These are phyloP conservation scores for Gasterosteus aculeatus DNA, from an alignment of 2,113 vertebrate species.

Conservation along the genomic window DNA sequence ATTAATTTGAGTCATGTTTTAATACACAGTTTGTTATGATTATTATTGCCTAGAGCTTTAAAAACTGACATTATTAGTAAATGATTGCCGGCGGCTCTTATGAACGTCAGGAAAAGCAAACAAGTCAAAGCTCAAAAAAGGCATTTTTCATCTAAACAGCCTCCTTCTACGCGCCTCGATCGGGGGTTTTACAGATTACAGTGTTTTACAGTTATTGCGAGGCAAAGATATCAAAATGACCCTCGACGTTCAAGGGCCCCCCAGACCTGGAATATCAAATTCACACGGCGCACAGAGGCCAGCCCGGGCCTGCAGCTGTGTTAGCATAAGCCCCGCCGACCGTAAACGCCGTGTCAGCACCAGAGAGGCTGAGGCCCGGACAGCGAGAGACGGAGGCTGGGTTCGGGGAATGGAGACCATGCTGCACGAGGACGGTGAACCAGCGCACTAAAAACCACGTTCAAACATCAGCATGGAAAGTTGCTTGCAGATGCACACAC, in stretches of 20 bases:
- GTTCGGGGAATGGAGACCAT: constrained; percentile 60
- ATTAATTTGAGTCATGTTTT: not conserved
- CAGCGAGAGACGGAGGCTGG: not conserved
- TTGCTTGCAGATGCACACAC: constrained; percentile 14
- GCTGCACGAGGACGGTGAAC: constrained; percentile 30
- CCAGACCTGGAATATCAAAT: constrained; percentile 15
- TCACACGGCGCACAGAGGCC: constrained; percentile 34
- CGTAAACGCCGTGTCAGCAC: constrained; percentile 69
- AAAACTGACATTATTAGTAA: not conserved
- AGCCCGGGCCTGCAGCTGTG: constrained; percentile 67
- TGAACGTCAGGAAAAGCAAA: not conserved
- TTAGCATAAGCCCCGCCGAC: constrained; percentile 66
- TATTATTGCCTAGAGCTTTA: not conserved
- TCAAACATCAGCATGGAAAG: constrained; percentile 45
- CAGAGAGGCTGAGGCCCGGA: constrained; percentile 22
- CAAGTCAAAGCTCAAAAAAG: not conserved
- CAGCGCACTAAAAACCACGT: constrained; percentile 41
- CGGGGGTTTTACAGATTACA: not conserved
- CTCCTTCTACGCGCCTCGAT: not conserved
- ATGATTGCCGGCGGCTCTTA: not conserved
- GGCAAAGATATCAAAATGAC: no score
- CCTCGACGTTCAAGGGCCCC: not conserved
- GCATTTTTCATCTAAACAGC: not conserved
- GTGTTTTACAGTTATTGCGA: not conserved
- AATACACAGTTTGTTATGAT: not conserved